Evolutionary conservation across 2,113 vertebrate genomes (phyloP), one percentile per base, ranked within the genome.

Genomic region (Xerus inauris): DNA sequence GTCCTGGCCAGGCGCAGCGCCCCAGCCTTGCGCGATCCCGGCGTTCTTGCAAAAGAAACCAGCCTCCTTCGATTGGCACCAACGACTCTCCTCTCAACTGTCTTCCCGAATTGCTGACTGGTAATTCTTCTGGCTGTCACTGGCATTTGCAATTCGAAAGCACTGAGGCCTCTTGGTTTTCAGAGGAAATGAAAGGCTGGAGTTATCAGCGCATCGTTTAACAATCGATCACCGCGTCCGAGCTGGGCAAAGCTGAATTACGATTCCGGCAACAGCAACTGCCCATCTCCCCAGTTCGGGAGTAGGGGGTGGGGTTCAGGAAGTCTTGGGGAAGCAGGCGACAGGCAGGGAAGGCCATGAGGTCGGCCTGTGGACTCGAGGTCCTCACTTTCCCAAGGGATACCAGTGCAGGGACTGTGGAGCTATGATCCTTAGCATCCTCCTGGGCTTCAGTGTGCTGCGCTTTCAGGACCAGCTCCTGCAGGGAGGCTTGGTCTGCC

Each of bases 221-320:
- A 28, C 47, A 16, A 72, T 30, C 32, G 28, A 24, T 76, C 47
- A 42, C 47, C 17, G 1, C 2, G 1, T 13, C 3, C 65, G 57
- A 57, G 47, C 47, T 16, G 8, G 64, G 38, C 19, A 30, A 62
- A 12, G 47, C 19, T 51, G 89, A 75, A 22, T 8, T 47, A 75
- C 40, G 54, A 79, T 40, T 64, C 79, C 64, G 47, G 35, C 5
- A 13, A n/a, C 85, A 49, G 1, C 57, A 1, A 42, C 67, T 49
- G 22, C 51, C 22, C 30, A 13, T 30, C 14, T 9, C 85, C 32
- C 45, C 14, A 17, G 1, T 2, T 45, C 11, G 47, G 35, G 72
- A 40, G 62, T 0, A 1, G n/a, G 54, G 51, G 32, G 0, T 9
- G 28, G 30, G 32, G 1, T 3, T 85, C 32, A 0, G 14, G 30